Base-by-base conservation (phyloP, 2,113 vertebrate genomes). In the Labeo catla region DNA sequence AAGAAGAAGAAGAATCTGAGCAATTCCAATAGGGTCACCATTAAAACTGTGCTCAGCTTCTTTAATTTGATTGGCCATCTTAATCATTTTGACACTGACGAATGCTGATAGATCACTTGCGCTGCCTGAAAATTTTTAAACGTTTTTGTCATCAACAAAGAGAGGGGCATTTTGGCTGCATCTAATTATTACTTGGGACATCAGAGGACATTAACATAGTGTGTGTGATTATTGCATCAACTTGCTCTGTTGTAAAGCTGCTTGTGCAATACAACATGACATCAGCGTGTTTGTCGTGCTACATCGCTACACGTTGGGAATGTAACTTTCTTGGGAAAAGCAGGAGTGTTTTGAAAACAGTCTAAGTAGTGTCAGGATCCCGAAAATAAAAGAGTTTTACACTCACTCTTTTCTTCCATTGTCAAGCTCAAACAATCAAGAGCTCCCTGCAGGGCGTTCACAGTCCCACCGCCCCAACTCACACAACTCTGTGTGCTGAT, bases 351-450 rank as follows among this genome's bases (percentile, higher is more conserved):
- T 1, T 68, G 65, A 70, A 36, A 70, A 70, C 34, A 70, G 65
- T 13, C 8, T 13, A 19, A 16, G 34, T 16, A 36, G 9, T 11
- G 61, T 23, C n/a, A 23, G n/a, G 61, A 63, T 9, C 2, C 9
- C 23, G n/a, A 63, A 66, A 66, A 36, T 66, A 0, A 66, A 66
- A 52, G 73, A 15, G 13, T 16, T 52, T 34, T 52, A 28, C 23
- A 23, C 45, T 50, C 28, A 68, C n/a, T 50, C 47, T 49, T 21
- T 49, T 50, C n/a, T 34, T 52, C 28, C 8, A 54, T 52, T 54
- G 74, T 54, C n/a, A 54, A 16, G 74, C 28, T 54, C 47, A 77
- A 77, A 77, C 23, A 77, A 77, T 77, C 13, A 8, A 77, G 49
- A 77, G 47, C n/a, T 6, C n/a, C 73, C n/a, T 12, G 49, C 8